These are phyloP conservation scores for Trinectes maculatus DNA, from an alignment of 2,113 vertebrate species.

Conservation along the genomic window DNA sequence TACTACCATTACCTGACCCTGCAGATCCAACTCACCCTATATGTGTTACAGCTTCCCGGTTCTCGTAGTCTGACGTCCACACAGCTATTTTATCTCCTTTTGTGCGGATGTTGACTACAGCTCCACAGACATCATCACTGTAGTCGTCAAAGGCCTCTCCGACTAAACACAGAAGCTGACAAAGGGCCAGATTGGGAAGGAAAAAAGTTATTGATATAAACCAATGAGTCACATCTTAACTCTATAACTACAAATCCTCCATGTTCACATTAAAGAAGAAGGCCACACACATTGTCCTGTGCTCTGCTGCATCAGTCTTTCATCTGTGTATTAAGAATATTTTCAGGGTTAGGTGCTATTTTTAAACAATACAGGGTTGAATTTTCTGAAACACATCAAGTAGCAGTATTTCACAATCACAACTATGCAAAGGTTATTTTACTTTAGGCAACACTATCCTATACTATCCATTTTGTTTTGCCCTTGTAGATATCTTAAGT, in stretches of 20 bases:
- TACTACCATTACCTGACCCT: not conserved
- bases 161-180: conserved; percentile 96
- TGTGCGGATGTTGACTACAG: conserved; percentile 97
- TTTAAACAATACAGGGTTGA: not conserved
- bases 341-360: not conserved
- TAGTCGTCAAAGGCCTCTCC: conserved; percentile 97
- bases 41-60: conserved; percentile 94
- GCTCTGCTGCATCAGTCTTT: not conserved
- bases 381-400: not conserved
- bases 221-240: not conserved
- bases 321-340: not conserved
- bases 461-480: not conserved
- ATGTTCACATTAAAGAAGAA: not conserved
- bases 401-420: not conserved
- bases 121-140: conserved; percentile 96
- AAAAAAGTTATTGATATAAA: not conserved
- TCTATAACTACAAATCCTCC: not conserved
- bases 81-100: conserved; percentile 99
- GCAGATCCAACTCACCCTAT: conserved; percentile 88
- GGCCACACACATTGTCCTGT: not conserved
- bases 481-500: not conserved
- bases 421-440: no score
- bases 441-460: no score
- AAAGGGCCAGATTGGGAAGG: not conserved
- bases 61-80: conserved; percentile 97